Percentiles rank a stretch among this genome's conserved stretches.
Conservation (phyloP, 2,797 vertebrate genomes). For the Silurus lanzhouensis region DNA sequence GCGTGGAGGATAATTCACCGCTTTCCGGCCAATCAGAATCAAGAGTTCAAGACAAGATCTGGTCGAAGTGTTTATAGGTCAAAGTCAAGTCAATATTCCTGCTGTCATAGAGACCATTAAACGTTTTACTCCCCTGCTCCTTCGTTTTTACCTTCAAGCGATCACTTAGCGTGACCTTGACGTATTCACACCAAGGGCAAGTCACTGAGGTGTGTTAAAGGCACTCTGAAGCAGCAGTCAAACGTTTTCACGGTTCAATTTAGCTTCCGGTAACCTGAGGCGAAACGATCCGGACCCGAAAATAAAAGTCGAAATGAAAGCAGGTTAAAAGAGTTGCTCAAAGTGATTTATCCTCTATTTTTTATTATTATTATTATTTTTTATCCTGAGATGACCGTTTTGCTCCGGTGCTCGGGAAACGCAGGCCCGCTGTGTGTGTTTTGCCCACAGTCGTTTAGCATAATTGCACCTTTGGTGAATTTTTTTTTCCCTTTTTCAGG, state of each 20-base stretch:
- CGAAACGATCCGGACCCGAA: background rate
- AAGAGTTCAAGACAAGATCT: background rate
- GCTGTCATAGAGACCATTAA: background rate
- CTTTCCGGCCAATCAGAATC: background rate
- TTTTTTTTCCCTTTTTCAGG: conserved; percentile 54
- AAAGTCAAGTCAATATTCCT: background rate
- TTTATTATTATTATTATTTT: background rate
- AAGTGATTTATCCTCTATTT: background rate
- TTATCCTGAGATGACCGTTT: conserved; percentile 19
- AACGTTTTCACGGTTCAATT: background rate
- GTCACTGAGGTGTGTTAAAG: background rate
- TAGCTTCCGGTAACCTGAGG: background rate
- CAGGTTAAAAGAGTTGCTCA: background rate
- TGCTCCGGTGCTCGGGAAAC: conserved; percentile 7
- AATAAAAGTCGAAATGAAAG: background rate
- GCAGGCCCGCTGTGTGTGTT: background rate
- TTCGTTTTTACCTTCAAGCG: background rate
- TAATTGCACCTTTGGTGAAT: conserved; percentile 75
- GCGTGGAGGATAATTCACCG: background rate
- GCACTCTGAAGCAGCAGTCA: background rate
- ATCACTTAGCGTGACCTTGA: background rate
- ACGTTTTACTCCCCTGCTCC: background rate
- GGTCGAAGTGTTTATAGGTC: background rate
- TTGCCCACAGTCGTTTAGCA: conserved; percentile 73
- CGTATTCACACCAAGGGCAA: background rate